Conservation (phyloP, 1,140 invertebrate genomes). For the Drosophila lacertosa region DNA sequence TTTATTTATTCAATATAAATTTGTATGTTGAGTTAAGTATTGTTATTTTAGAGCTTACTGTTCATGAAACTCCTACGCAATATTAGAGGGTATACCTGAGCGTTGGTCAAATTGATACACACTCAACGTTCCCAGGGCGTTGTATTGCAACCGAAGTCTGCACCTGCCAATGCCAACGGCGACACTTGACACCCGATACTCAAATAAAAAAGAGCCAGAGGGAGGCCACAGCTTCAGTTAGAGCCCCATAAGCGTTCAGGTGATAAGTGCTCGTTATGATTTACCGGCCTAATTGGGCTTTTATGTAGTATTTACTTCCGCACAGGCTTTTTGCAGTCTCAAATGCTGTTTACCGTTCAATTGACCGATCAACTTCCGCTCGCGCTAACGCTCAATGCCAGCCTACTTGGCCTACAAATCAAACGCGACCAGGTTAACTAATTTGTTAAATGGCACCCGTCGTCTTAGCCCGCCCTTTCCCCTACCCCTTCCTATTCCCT, state of each 20-base stretch:
- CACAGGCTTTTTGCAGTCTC: conserved; percentile 60
- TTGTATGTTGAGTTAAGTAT: neutral
- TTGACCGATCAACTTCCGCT: conserved; percentile 63
- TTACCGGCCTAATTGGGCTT: conserved; percentile 58
- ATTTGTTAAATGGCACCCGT: conserved; percentile 60
- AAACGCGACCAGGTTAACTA: conserved; percentile 70
- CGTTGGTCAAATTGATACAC: conserved; percentile 7
- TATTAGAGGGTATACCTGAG: neutral
- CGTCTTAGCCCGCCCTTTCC: neutral
- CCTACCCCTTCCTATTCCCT: too few relatives aligned
- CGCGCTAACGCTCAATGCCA: conserved; percentile 54
- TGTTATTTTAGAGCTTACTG: neutral
- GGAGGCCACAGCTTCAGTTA: conserved; percentile 36
- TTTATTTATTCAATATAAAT: too few relatives aligned
- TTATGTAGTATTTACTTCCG: conserved; percentile 55
- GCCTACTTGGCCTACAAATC: conserved; percentile 53
- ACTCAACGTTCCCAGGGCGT: conserved; percentile 61
- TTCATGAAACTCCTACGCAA: neutral
- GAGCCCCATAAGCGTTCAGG: conserved; percentile 3
- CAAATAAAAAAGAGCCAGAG: conserved; percentile 44
- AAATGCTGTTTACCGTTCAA: conserved; percentile 73
- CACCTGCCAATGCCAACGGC: conserved; percentile 41
- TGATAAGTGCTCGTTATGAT: conserved; percentile 37
- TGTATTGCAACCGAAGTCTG: conserved; percentile 52
- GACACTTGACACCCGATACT: conserved; percentile 63